phyloP scores from a whole-genome alignment of 2,113 vertebrate genomes.

The Bothrops jararaca region DNA sequence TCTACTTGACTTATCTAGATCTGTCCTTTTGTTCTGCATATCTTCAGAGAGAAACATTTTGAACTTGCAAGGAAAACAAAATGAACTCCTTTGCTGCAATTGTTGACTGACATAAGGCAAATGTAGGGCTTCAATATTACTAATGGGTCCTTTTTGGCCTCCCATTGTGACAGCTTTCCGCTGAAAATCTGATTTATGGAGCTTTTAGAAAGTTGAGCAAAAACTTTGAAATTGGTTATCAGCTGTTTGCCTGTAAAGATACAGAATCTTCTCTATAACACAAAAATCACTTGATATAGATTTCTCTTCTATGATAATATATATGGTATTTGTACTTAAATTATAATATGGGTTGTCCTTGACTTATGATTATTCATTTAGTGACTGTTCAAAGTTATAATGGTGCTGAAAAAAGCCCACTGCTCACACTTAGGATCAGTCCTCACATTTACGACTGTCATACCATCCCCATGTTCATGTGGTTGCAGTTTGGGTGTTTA shows the following conservation, averaged over 20 bases:
- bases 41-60: not conserved
- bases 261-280: not conserved
- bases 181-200: not conserved
- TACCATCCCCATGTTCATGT: not conserved
- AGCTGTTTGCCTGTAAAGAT: not conserved
- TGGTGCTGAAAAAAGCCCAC: not conserved
- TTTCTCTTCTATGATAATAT: not conserved
- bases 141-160: not conserved
- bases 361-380: not conserved
- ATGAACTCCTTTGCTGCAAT: not conserved
- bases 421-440: not conserved
- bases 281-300: not conserved
- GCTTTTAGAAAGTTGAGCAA: not conserved
- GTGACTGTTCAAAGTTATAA: not conserved
- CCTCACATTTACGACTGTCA: not conserved
- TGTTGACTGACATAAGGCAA: not conserved
- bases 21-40: not conserved
- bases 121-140: not conserved
- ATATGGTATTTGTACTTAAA: not conserved
- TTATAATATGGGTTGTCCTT: not conserved
- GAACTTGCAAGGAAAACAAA: not conserved
- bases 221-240: not conserved
- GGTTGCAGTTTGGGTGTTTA: not conserved
- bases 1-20: not conserved
- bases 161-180: not conserved